Conservation (phyloP, 1,140 invertebrate genomes). For the Battus philenor region DNA sequence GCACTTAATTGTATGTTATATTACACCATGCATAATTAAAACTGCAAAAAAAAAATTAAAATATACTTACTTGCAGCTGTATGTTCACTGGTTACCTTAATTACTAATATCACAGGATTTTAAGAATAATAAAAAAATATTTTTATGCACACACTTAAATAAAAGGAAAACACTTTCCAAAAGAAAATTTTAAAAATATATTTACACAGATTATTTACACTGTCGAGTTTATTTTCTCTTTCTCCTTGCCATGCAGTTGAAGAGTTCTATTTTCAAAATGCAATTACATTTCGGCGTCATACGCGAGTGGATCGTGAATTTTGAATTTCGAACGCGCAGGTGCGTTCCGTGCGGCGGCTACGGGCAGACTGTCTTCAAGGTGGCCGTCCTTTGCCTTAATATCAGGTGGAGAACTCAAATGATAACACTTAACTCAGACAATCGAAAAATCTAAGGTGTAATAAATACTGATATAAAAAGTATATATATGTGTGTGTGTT, state of each 20-base stretch:
- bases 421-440: conserved; percentile 24
- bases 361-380: conserved; percentile 33
- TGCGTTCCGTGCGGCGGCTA: conserved; percentile 29
- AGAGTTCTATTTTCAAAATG: conserved; percentile 20
- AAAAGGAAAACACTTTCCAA: conserved; percentile 29
- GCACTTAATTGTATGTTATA: background rate
- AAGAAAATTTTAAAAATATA: conserved; percentile 33
- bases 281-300: conserved; percentile 24
- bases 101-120: conserved; percentile 68
- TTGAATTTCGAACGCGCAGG: conserved; percentile 26
- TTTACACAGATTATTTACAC: conserved; percentile 44
- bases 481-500: too few species aligned
- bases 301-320: conserved; percentile 6
- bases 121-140: conserved; percentile 32
- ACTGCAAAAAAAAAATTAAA: conserved; percentile 25
- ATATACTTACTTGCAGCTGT: conserved; percentile 48
- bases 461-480: too few species aligned
- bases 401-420: conserved; percentile 56
- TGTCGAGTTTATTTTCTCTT: conserved; percentile 29
- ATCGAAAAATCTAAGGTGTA: conserved; percentile 2
- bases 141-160: conserved; percentile 29
- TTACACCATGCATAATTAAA: conserved; percentile 2
- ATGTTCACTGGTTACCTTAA: conserved; percentile 29
- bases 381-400: conserved; percentile 38
- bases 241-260: conserved; percentile 17